Percentiles rank a stretch among this genome's conserved stretches.
Conservation (phyloP, 2,113 vertebrate species). For the Paraplagusia blochii region DNA sequence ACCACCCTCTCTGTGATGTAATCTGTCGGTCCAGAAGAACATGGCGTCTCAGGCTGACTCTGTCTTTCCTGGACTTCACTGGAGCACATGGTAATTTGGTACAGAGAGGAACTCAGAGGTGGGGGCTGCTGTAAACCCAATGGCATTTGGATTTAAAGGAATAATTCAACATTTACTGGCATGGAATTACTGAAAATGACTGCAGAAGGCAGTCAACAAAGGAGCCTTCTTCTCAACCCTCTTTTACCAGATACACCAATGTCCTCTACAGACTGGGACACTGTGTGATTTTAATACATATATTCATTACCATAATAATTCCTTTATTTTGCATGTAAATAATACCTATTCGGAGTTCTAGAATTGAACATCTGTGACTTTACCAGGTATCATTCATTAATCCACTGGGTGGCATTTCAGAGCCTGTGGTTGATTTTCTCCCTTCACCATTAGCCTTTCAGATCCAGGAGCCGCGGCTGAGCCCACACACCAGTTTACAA, state of each 20-base stretch:
- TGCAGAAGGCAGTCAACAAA: not conserved
- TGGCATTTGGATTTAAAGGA: not conserved
- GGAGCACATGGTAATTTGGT: not conserved
- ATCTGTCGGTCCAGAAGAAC: conserved; percentile 21
- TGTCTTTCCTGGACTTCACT: conserved; percentile 29
- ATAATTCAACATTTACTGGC: not conserved
- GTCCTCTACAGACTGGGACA: too few relatives aligned
- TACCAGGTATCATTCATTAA: too few relatives aligned
- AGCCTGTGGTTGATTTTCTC: not conserved
- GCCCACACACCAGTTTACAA: conserved; percentile 28
- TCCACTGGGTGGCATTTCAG: too few relatives aligned
- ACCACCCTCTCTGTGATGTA: conserved; percentile 20
- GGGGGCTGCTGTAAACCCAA: conserved; percentile 16
- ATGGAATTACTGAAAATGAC: not conserved
- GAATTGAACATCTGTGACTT: too few relatives aligned
- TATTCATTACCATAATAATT: too few relatives aligned
- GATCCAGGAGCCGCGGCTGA: conserved; percentile 1
- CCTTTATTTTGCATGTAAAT: too few relatives aligned
- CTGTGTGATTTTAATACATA: too few relatives aligned
- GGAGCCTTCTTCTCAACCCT: too few relatives aligned
- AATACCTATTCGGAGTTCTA: too few relatives aligned
- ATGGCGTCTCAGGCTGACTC: conserved; percentile 38
- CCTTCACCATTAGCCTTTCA: conserved; percentile 8
- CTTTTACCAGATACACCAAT: too few relatives aligned
- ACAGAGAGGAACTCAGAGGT: not conserved